These are phyloP conservation scores for Acanthopleura granulata DNA, from an alignment of 2,888 invertebrate species.

Conservation along the genomic window DNA sequence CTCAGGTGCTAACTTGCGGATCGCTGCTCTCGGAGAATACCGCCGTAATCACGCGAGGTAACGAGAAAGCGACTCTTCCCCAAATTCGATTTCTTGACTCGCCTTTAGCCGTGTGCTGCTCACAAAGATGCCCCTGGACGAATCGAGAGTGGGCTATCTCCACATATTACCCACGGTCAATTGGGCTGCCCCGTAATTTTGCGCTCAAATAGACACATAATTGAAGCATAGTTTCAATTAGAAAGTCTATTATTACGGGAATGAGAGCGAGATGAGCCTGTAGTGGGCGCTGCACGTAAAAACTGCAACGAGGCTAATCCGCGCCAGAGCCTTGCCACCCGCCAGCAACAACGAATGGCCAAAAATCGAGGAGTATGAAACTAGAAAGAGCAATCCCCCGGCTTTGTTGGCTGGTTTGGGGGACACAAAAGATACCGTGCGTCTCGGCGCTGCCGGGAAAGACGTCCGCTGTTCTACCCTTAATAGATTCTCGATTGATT, in stretches of 20 bases:
- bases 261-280: background rate
- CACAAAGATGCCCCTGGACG: background rate
- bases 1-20: constrained; percentile 17
- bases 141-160: constrained; percentile 6
- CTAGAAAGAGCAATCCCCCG: constrained; percentile 1
- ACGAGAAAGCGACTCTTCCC: constrained; percentile 16
- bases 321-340: background rate
- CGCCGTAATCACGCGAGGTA: constrained; percentile 4
- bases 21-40: constrained; percentile 3
- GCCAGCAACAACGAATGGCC: background rate
- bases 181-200: constrained; percentile 17
- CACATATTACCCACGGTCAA: constrained; percentile 20
- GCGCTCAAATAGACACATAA: constrained; percentile 19
- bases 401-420: background rate
- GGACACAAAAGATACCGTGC: constrained; percentile 3
- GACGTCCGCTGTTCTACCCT: background rate
- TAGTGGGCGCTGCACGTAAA: background rate
- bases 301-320: background rate
- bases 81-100: constrained; percentile 12
- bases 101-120: constrained; percentile 12
- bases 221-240: constrained; percentile 20
- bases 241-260: constrained; percentile 8
- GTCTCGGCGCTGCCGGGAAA: background rate
- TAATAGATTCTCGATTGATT: constrained; percentile 3
- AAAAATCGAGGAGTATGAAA: background rate